Conservation (phyloP, 2,888 invertebrate genomes). For the Temnothorax ravouxi region DNA sequence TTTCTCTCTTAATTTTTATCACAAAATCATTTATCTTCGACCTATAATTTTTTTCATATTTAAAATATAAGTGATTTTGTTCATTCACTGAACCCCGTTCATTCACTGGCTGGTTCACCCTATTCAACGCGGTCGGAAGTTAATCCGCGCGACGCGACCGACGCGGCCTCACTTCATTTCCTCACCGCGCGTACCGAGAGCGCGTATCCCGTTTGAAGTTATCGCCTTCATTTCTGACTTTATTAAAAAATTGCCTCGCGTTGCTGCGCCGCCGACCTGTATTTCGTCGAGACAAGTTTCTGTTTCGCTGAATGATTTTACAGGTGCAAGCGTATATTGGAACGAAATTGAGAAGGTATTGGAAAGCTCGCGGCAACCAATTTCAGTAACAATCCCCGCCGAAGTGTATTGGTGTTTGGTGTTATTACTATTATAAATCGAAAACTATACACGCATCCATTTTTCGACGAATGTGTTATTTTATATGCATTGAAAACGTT, state of each 20-base stretch:
- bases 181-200: not conserved
- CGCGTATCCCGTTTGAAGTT: constrained; percentile 4
- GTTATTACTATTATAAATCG: constrained; percentile 6
- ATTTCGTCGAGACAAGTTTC: not conserved
- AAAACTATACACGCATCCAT: not conserved
- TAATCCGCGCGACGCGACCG: constrained; percentile 59
- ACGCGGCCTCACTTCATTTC: constrained; percentile 55
- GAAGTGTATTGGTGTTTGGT: not conserved
- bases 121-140: constrained; percentile 57
- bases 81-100: too few relatives aligned
- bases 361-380: constrained; percentile 25
- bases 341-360: constrained; percentile 5
- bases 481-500: constrained; percentile 8
- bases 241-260: constrained; percentile 41
- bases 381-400: not conserved
- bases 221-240: constrained; percentile 9
- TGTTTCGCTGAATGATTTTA: not conserved
- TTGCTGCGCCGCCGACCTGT: not conserved
- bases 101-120: too few relatives aligned
- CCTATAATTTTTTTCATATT: too few relatives aligned
- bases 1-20: too few relatives aligned
- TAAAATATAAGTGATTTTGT: too few relatives aligned
- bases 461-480: constrained; percentile 15
- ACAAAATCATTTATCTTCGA: too few relatives aligned
- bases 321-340: not conserved